Evolutionary conservation across 2,113 vertebrate species (phyloP), one percentile per base, ranked within the genome.

Genomic region (Australoheros scitulus): DNA sequence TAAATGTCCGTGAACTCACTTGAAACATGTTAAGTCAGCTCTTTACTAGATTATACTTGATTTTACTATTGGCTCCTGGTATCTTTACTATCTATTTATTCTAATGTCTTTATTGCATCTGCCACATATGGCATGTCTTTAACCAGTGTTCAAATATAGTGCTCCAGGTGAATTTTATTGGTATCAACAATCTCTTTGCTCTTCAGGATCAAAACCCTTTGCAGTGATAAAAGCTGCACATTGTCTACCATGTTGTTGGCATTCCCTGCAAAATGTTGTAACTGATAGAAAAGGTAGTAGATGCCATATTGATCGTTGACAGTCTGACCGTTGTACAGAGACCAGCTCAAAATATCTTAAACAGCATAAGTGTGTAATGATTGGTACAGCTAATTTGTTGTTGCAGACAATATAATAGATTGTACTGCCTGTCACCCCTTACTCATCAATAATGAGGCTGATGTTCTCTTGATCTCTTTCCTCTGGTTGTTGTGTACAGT

Each of bases 131-230:
- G 56, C 29, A 2, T 80, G 5, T 81, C 87, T 90, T 95, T 95
- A 88, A 93, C 89, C n/a, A n/a, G 22, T 11, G 61, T 3, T 80
- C 86, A 99, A 97, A 68, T 99, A 97, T 0, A 98, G 98, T 4
- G 93, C 96, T 89, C 98, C 98, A 0, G 98, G 9, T 56, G 55
- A 56, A 4, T 56, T 10, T 20, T 55, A 55, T n/a, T 20, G 18
- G 7, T 55, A 18, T 55, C 8, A 55, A 17, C 17, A 52, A 52
- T 52, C 47, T 52, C 17, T 52, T 52, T 52, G 47, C 15, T 17
- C 6, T 18, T 18, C 3, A 8, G 18, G 18, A 55, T 20, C 18
- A 20, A 3, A 55, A 52, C 1, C 17, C 6, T 15, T 17, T 52
- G 47, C 2, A 52, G 47, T 3, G 2, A 18, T 55, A 9, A 55